Base-by-base conservation (phyloP, 2,797 vertebrate species). In the Bovichtus variegatus region DNA sequence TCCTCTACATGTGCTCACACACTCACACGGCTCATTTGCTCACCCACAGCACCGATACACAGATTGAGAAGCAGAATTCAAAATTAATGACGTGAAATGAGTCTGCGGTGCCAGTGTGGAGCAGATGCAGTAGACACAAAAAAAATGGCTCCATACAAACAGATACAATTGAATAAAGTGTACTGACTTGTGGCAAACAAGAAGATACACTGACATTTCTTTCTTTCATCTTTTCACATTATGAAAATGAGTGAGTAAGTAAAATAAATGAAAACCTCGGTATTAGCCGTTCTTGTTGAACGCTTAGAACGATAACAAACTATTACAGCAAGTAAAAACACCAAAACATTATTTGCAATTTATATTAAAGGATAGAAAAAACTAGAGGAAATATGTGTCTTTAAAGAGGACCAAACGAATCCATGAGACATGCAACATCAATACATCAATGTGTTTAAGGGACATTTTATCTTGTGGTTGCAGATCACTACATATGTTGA, bases 11-110 rank as follows among this genome's bases (percentile, higher is more conserved):
- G 9, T 9, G 10, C n/a, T 38, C 43, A 41, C 57, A 75, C 46
- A 85, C 27, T n/a, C 61, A 72, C 46, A 62, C 34, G 46, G 36
- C 40, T 50, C 31, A 63, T 83, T 76, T 80, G 16, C 49, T 71
- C 59, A 59, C 31, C 79, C 61, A 77, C 19, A 73, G 27, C 19
- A 31, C 78, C 6, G 43, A 53, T 29, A 47, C 38, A 82, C 46
- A 11, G 23, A 61, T 9, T 78, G 27, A 83, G 40, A 55, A 64
- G 66, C 18, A 58, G 6, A 65, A 71, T 41, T 80, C 2, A 85
- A 76, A 53, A 71, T 68, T 0, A 73, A 80, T 71, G 69, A 27
- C 34, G 41, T 79, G 80, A 84, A 83, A 84, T 80, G 74, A 83
- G 51, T 69, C 40, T 50, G 29, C 1, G 11, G 53, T 47, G 49